A percentile compares a stretch with the other conserved stretches of the same genome.
These are phyloP conservation scores for Gonioctena quinquepunctata DNA, from an alignment of 1,140 invertebrate species.

Conservation along the genomic window DNA sequence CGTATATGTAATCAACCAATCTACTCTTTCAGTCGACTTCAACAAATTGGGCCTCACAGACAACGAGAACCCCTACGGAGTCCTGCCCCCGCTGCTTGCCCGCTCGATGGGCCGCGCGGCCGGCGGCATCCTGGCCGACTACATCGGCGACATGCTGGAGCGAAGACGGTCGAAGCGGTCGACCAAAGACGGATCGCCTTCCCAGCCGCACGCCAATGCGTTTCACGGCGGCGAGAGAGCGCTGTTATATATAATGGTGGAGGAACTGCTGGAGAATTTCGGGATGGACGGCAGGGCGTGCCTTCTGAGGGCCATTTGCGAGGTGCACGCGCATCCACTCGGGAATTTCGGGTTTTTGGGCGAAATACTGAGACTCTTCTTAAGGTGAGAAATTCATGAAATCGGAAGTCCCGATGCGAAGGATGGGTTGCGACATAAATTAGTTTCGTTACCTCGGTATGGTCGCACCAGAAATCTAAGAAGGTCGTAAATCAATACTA, in stretches of 20 bases:
- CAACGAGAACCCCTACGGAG: conserved; percentile 82
- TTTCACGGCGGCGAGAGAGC: conserved; percentile 80
- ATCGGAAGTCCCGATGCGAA: too few relatives aligned
- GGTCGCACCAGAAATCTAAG: too few relatives aligned
- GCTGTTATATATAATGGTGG: conserved; percentile 72
- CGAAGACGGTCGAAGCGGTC: conserved; percentile 66
- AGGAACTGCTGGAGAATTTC: conserved; percentile 76
- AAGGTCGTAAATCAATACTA: too few relatives aligned
- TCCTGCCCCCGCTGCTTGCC: conserved; percentile 71
- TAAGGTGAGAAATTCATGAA: conserved; percentile 80
- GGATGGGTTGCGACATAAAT: too few relatives aligned
- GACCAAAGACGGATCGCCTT: conserved; percentile 36
- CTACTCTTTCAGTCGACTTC: conserved; percentile 88
- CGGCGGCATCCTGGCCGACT: conserved; percentile 65
- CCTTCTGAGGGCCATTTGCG: conserved; percentile 79
- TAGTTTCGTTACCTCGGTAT: too few relatives aligned
- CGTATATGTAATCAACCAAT: too few relatives aligned
- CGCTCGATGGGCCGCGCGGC: conserved; percentile 72
- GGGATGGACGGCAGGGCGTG: conserved; percentile 82
- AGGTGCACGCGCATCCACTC: conserved; percentile 79
- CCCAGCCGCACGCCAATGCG: conserved; percentile 50
- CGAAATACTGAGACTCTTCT: conserved; percentile 78
- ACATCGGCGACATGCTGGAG: conserved; percentile 71
- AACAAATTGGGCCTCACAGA: conserved; percentile 81
- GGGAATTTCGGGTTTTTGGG: conserved; percentile 76